phyloP scores from a whole-genome alignment of 2,888 invertebrate species.

The Cataglyphis albicans region DNA sequence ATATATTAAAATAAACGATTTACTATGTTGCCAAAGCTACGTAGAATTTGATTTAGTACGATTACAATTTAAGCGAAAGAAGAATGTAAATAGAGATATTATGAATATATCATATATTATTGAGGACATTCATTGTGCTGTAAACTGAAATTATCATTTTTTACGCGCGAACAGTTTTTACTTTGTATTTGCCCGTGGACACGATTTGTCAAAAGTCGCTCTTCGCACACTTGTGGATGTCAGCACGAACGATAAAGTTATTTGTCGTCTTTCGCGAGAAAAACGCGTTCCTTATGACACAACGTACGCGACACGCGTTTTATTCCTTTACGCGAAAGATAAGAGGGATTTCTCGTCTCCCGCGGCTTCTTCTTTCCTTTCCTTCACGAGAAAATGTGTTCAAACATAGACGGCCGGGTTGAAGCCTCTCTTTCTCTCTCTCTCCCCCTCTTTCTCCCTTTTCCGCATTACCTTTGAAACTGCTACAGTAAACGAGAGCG shows the following conservation, averaged over 20 bases:
- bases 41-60: background rate
- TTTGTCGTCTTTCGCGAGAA: constrained; percentile 43
- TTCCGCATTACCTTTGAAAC: constrained; percentile 61
- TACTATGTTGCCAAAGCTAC: background rate
- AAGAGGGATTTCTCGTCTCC: constrained; percentile 51
- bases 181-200: constrained; percentile 31
- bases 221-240: constrained; percentile 42
- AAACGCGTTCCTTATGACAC: constrained; percentile 56
- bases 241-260: constrained; percentile 46
- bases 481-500: constrained; percentile 48
- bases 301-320: constrained; percentile 55
- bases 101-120: background rate
- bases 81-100: background rate
- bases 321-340: constrained; percentile 57
- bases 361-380: constrained; percentile 17
- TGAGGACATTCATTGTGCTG: background rate
- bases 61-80: background rate
- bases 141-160: constrained; percentile 14
- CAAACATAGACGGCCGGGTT: constrained; percentile 59
- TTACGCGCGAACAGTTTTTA: constrained; percentile 5
- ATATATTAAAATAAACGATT: background rate
- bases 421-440: constrained; percentile 29
- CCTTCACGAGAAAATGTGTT: constrained; percentile 46
- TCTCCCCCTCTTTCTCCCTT: background rate
- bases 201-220: constrained; percentile 46